A percentile compares a stretch with the other conserved stretches of the same genome.
phyloP scores from a whole-genome alignment of 2,888 invertebrate genomes.

The Heteromurus nitidus region DNA sequence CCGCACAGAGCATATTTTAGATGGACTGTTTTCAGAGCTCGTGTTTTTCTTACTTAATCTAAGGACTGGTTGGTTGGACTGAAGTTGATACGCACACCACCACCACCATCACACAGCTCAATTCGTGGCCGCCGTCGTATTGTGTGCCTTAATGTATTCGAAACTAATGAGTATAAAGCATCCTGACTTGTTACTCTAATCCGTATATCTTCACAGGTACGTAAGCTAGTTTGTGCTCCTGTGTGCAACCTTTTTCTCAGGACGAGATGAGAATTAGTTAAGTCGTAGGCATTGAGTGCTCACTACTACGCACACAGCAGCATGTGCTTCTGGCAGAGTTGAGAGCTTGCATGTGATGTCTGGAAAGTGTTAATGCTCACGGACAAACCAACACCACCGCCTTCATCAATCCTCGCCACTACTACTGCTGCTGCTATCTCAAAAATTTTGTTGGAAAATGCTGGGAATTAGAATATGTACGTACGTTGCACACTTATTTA shows the following conservation, averaged over 20 bases:
- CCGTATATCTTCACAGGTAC: slow-evolving; percentile 56
- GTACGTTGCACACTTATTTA: slow-evolving; percentile 32
- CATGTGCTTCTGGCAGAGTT: slow-evolving; percentile 24
- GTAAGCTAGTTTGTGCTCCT: slow-evolving; percentile 29
- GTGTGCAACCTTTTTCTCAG: neutral
- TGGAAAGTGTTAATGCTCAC: slow-evolving; percentile 55
- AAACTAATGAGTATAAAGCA: slow-evolving; percentile 56
- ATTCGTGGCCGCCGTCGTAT: slow-evolving; percentile 21
- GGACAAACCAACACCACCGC: slow-evolving; percentile 36
- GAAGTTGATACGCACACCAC: too few species aligned
- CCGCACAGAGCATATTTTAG: neutral
- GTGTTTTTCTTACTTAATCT: too few species aligned
- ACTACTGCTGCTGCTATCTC: slow-evolving; percentile 31
- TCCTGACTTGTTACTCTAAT: slow-evolving; percentile 61
- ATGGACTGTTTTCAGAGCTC: too few species aligned
- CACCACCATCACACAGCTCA: neutral
- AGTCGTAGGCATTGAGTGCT: too few species aligned
- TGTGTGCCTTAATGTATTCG: slow-evolving; percentile 49
- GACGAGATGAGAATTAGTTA: neutral
- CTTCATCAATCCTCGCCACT: slow-evolving; percentile 13
- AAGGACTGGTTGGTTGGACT: too few species aligned
- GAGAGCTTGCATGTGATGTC: slow-evolving; percentile 29
- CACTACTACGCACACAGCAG: slow-evolving; percentile 20
- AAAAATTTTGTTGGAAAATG: slow-evolving; percentile 25
- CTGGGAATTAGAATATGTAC: neutral